A percentile compares a stretch with the other conserved stretches of the same genome.
phyloP scores from a whole-genome alignment of 2,888 invertebrate genomes.

The Lithophane socia region DNA sequence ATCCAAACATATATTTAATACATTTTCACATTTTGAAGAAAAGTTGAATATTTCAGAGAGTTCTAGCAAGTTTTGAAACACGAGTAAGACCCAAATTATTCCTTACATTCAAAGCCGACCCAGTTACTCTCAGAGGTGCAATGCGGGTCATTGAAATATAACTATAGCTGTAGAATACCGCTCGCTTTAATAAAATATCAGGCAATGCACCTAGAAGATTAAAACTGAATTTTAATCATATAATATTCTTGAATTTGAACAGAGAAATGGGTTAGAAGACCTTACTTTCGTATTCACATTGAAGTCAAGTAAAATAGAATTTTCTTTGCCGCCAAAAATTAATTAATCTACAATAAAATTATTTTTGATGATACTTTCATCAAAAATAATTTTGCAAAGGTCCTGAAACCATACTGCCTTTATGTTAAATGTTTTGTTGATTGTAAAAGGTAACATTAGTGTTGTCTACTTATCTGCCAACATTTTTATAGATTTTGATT shows the following conservation, averaged over 20 bases:
- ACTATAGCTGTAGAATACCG: conserved; percentile 11
- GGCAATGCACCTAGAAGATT: conserved; percentile 30
- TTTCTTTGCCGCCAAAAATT: conserved; percentile 3
- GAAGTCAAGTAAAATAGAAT: neutral
- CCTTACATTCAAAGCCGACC: conserved; percentile 56
- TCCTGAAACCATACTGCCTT: neutral
- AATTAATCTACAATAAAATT: too few species aligned
- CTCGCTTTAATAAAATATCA: conserved; percentile 50
- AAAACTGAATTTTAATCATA: conserved; percentile 42
- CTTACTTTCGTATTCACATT: conserved; percentile 13
- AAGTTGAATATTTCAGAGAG: conserved; percentile 34
- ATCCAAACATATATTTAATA: conserved; percentile 23
- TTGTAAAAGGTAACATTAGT: neutral
- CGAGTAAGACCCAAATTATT: conserved; percentile 50
- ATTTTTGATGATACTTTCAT: too few species aligned
- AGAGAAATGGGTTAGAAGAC: conserved; percentile 9
- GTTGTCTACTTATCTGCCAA: neutral
- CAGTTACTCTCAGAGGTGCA: conserved; percentile 52
- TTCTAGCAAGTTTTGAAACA: conserved; percentile 38
- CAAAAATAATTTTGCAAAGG: neutral
- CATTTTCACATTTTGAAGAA: conserved; percentile 48
- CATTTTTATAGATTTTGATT: neutral
- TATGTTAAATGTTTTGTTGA: neutral
- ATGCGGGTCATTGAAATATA: conserved; percentile 54
- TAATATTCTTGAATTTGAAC: conserved; percentile 30